These are phyloP conservation scores for Planiliza haematocheilus DNA, from an alignment of 2,113 vertebrate species.

Conservation along the genomic window DNA sequence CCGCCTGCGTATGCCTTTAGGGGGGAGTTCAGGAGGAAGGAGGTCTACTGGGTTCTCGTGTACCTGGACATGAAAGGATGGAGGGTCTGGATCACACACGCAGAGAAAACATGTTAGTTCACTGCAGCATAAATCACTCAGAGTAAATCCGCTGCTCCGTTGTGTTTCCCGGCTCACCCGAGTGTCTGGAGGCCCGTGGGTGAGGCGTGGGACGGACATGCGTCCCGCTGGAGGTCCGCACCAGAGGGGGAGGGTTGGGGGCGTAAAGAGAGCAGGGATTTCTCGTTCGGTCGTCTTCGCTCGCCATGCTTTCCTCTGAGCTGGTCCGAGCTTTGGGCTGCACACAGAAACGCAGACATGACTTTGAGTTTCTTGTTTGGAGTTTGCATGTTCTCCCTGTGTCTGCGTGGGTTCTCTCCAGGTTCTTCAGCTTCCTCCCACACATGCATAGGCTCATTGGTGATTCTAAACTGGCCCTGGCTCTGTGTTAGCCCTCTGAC, in stretches of 20 bases:
- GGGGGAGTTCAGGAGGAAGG: slow-evolving; percentile 86
- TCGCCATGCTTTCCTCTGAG: slow-evolving; percentile 80
- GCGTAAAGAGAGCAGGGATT: slow-evolving; percentile 34
- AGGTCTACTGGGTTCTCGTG: slow-evolving; percentile 40
- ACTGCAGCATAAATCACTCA: too few species aligned
- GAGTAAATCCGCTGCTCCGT: too few species aligned
- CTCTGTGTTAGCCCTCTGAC: too few species aligned
- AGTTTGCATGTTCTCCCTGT: too few species aligned
- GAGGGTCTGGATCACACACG: slow-evolving; percentile 80
- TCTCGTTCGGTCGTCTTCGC: slow-evolving; percentile 68
- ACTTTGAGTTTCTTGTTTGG: too few species aligned
- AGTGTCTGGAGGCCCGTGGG: slow-evolving; percentile 70
- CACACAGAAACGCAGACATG: not conserved
- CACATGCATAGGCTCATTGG: too few species aligned
- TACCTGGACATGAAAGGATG: slow-evolving; percentile 61
- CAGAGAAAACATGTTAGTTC: not conserved
- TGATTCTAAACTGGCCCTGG: too few species aligned
- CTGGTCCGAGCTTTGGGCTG: slow-evolving; percentile 86
- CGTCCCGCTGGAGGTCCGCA: slow-evolving; percentile 87
- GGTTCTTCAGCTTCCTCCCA: too few species aligned
- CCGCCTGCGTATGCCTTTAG: slow-evolving; percentile 83
- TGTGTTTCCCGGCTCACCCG: slow-evolving; percentile 77
- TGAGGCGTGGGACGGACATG: slow-evolving; percentile 62
- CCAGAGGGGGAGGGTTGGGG: slow-evolving; percentile 67
- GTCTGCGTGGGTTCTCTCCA: too few species aligned